Conservation (phyloP, 2,113 vertebrate genomes). For the Anser brachyrhynchus region DNA sequence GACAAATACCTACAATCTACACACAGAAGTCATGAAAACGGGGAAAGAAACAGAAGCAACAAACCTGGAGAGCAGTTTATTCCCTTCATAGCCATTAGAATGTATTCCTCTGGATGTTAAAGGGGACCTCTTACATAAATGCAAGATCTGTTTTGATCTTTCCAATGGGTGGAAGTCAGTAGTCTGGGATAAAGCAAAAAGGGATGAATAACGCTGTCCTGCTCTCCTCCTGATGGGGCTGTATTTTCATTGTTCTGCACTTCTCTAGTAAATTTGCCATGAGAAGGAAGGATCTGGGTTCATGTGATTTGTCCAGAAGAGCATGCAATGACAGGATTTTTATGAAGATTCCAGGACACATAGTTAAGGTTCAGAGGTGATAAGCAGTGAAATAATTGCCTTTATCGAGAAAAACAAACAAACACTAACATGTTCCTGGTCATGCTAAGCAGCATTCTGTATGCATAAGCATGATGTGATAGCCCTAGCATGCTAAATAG, state of each 20-base stretch:
- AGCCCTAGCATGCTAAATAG: background rate
- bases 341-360: background rate
- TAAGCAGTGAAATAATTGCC: background rate
- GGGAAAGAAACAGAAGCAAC: background rate
- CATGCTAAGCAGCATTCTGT: background rate
- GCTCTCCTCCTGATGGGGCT: background rate
- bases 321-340: background rate
- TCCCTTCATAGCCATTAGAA: background rate
- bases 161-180: background rate
- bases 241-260: background rate
- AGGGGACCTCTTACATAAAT: background rate
- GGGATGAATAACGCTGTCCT: background rate
- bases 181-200: background rate
- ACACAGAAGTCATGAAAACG: background rate
- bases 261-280: background rate
- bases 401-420: background rate
- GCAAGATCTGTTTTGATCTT: background rate
- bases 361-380: background rate
- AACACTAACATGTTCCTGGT: background rate
- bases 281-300: background rate
- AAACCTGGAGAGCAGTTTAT: background rate
- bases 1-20: background rate
- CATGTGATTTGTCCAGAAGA: background rate
- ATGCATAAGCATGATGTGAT: background rate
- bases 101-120: background rate